Base-by-base conservation (phyloP, 2,888 invertebrate genomes). In the Trachelus iudaicus region DNA sequence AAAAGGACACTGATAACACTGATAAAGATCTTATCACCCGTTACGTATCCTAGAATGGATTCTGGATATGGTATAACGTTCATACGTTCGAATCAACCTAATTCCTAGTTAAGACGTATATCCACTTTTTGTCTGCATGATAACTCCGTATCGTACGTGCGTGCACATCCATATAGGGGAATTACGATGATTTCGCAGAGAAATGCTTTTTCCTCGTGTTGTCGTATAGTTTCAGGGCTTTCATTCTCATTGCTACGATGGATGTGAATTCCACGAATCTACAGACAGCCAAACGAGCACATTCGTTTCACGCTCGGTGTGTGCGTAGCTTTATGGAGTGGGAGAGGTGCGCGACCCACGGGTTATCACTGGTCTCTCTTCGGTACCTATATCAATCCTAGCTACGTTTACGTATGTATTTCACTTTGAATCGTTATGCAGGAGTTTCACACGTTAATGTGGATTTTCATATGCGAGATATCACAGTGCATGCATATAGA, bases 341-440 rank as follows among this genome's bases (percentile, higher is more conserved):
- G 88, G 89, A 88, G 89, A 89, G 88, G 88, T 88, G 89, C 86
- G 88, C 86, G 89, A 90, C 90, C 90, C 85, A 79, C 75, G 85
- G 90, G 89, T 90, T 91, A 91, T 91, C 90, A 84, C 81, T 81
- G 83, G 84, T 80, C 83, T 86, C 86, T 85, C 86, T 85, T 85
- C 81, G 78, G 82, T 87, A 88, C 88, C 88, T 87, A 88, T 86
- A 88, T 87, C 84, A 85, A 85, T 88, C 83, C 85, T 83, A 86
- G 86, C 85, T 85, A 69, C 74, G 34, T 73, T 74, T 56, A 34
- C 77, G 78, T 75, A 33, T 34, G 68, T 40, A 71, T 33, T 77
- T 34, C 30, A n/a, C 75, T 75, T 56, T 23, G 74, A 40, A 34
- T 40, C 73, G 73, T 77, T 37, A 35, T 69, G 13, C 71, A 81